Evolutionary conservation across 2,888 invertebrate genomes (phyloP), one percentile per base, ranked within the genome.

Genomic region (Cheilosia vernalis): DNA sequence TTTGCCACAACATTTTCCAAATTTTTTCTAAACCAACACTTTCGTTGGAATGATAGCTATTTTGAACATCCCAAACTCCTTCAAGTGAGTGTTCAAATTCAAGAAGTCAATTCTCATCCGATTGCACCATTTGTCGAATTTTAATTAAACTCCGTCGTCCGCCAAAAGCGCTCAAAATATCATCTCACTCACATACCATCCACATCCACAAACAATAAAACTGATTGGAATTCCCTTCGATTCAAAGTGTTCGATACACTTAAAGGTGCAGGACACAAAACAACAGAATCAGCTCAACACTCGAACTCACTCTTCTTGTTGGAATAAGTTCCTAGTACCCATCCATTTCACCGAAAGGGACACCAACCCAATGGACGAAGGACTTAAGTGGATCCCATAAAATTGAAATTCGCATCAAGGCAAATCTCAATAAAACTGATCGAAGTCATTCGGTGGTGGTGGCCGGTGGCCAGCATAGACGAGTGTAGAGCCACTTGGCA

Each of bases 341-440:
- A 42, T 21, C 73, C 24, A 42, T 42, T 55, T 33, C 24, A 42
- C 47, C 24, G 77, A 85, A 85, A 85, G 56, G 77, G 81, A 85
- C 81, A 47, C 13, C 44, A 85, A 44, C 67, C 49, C 58, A 85
- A 67, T 56, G 85, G 76, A 63, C 77, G 66, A 76, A 67, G 76
- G 81, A 85, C 77, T 85, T 77, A 85, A 85, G 85, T 85, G 85
- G 81, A 81, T 85, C 76, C 81, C 67, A 81, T 85, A 85, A 85
- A 85, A 81, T 85, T 85, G 85, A 81, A 85, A 85, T 85, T 85
- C 81, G 85, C 85, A 85, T 85, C 85, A 72, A 73, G 80, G 72
- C 85, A 81, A 85, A 85, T 85, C 85, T 85, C 85, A 81, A 85
- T 85, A 85, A 85, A 85, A 85, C 77, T 80, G 85, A 81, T 81